Evolutionary conservation across 2,797 vertebrate species (phyloP).

Genomic region (Channallabes apus): DNA sequence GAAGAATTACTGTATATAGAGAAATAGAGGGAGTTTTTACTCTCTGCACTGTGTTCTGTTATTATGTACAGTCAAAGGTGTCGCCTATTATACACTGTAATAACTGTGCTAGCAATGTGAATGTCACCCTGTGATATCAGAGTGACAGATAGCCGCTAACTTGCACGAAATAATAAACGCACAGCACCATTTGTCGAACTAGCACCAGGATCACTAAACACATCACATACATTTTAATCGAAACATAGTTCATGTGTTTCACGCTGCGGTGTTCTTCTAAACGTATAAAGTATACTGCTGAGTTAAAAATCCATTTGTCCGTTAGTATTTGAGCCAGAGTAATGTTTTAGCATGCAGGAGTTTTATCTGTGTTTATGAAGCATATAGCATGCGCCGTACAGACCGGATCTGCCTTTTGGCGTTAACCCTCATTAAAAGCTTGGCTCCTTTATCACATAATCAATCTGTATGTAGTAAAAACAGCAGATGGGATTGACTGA

Average conservation of each 20-base stretch:
- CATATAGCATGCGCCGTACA: conserved; percentile 57
- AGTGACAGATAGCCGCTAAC: background rate
- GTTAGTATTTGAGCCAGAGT: conserved; percentile 15
- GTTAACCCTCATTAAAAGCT: conserved; percentile 80
- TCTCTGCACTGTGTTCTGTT: too few species aligned
- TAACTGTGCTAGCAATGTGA: background rate
- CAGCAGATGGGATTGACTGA: conserved; percentile 89
- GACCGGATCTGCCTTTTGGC: conserved; percentile 73
- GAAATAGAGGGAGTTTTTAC: too few species aligned
- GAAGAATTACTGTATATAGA: too few species aligned
- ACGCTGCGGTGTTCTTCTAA: background rate
- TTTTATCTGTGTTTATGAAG: conserved; percentile 38
- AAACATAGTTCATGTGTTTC: background rate
- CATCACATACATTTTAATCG: background rate
- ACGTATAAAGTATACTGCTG: background rate
- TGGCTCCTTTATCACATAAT: conserved; percentile 81
- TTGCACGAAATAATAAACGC: background rate
- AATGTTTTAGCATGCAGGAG: background rate
- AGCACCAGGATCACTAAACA: background rate
- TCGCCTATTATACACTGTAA: background rate
- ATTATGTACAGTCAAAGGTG: too few species aligned
- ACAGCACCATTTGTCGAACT: background rate
- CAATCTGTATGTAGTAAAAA: conserved; percentile 88
- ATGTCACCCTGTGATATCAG: background rate
- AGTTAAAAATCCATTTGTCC: conserved; percentile 18